Evolutionary conservation across 2,888 invertebrate species (phyloP).

Genomic region (Zaprionus lineosus): DNA sequence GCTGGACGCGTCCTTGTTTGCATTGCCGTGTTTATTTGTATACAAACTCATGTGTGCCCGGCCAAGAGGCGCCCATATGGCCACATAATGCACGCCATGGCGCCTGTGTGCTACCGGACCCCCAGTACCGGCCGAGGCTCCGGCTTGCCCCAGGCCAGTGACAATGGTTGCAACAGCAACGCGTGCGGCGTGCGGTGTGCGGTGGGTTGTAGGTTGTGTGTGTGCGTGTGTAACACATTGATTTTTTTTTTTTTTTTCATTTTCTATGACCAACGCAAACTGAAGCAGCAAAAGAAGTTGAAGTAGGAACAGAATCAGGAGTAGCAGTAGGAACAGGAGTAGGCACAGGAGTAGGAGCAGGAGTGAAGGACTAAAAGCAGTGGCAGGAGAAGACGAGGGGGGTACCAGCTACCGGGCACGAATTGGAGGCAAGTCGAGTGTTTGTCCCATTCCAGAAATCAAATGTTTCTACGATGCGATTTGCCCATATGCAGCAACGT

Average conservation of each 20-base stretch:
- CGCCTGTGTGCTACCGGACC: conserved; percentile 33
- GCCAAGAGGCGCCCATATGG: conserved; percentile 56
- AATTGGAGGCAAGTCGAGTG: not conserved
- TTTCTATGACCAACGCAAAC: conserved; percentile 22
- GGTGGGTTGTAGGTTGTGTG: conserved; percentile 22
- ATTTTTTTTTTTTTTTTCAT: conserved; percentile 38
- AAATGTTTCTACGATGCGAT: conserved; percentile 27
- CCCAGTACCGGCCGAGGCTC: not conserved
- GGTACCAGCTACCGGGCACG: too few relatives aligned
- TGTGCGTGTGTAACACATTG: conserved; percentile 54
- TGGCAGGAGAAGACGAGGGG: too few relatives aligned
- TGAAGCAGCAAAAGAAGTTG: conserved; percentile 16
- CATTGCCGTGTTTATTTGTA: conserved; percentile 74
- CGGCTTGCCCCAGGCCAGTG: conserved; percentile 21
- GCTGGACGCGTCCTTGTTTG: conserved; percentile 39
- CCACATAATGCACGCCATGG: conserved; percentile 69
- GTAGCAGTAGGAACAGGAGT: conserved; percentile 9
- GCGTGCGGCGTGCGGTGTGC: conserved; percentile 31
- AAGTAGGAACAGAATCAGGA: conserved; percentile 1
- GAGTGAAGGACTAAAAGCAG: too few relatives aligned
- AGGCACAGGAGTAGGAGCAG: too few relatives aligned
- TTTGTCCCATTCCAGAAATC: conserved; percentile 17
- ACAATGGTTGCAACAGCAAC: conserved; percentile 39
- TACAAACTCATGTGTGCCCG: conserved; percentile 56
- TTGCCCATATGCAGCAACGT: conserved; percentile 67